These are phyloP conservation scores for Hypena proboscidalis DNA, from an alignment of 2,888 invertebrate species.

Conservation along the genomic window DNA sequence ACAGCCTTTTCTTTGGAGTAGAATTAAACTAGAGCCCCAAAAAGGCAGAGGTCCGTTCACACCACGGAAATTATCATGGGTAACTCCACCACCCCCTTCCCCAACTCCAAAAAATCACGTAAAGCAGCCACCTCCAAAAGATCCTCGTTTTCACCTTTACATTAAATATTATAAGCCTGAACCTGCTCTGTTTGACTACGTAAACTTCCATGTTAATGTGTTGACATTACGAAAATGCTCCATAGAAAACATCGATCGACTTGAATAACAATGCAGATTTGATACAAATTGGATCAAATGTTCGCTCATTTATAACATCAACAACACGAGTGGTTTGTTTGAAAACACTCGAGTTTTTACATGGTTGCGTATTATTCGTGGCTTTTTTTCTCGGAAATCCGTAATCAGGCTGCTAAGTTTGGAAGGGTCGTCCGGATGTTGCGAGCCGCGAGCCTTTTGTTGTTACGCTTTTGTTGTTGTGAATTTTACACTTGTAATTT, in stretches of 20 bases:
- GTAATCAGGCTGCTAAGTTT: slow-evolving; percentile 85
- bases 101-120: slow-evolving; percentile 50
- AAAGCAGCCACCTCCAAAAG: slow-evolving; percentile 43
- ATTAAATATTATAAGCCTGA: slow-evolving; percentile 72
- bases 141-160: slow-evolving; percentile 75
- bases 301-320: slow-evolving; percentile 44
- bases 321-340: slow-evolving; percentile 57
- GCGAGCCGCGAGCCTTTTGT: slow-evolving; percentile 83
- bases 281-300: slow-evolving; percentile 34
- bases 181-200: slow-evolving; percentile 73
- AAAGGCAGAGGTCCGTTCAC: slow-evolving; percentile 68
- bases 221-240: slow-evolving; percentile 65
- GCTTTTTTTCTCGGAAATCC: slow-evolving; percentile 81
- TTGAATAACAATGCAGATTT: slow-evolving; percentile 28
- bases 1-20: slow-evolving; percentile 75
- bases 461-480: slow-evolving; percentile 84
- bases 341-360: slow-evolving; percentile 61
- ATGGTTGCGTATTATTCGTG: slow-evolving; percentile 69
- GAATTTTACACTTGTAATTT: slow-evolving; percentile 86
- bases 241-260: slow-evolving; percentile 57
- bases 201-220: slow-evolving; percentile 73
- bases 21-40: slow-evolving; percentile 45
- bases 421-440: slow-evolving; percentile 84
- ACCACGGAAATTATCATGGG: slow-evolving; percentile 38
- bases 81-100: slow-evolving; percentile 45